A percentile compares a stretch with the other conserved stretches of the same genome.
Evolutionary conservation across 2,888 invertebrate species (phyloP).

Genomic region (Electrophaes corylata): DNA sequence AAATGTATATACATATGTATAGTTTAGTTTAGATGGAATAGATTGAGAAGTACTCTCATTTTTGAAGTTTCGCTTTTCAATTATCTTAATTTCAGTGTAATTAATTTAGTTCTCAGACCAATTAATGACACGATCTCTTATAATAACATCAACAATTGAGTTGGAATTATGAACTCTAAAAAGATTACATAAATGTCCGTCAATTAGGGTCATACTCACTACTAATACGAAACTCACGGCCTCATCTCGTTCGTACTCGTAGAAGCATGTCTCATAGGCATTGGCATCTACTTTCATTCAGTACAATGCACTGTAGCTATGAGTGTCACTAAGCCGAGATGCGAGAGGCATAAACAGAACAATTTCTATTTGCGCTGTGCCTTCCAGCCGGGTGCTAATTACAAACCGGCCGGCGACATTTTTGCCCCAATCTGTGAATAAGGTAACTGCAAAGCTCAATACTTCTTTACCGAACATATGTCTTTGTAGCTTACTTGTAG

Average conservation of each 20-base stretch:
- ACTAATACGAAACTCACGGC: background rate
- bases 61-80: no score
- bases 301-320: slow-evolving; percentile 53
- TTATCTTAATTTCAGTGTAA: background rate
- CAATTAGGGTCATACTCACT: background rate
- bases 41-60: no score
- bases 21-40: no score
- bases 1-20: no score
- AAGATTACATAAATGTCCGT: background rate
- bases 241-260: no score
- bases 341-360: slow-evolving; percentile 56
- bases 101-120: background rate
- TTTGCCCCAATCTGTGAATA: slow-evolving; percentile 44
- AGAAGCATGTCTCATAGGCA: background rate
- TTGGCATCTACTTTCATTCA: slow-evolving; percentile 37
- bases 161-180: background rate
- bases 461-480: background rate
- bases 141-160: background rate
- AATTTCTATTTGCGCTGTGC: slow-evolving; percentile 61
- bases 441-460: background rate
- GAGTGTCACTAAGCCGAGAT: slow-evolving; percentile 47
- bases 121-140: background rate
- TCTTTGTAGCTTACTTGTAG: background rate
- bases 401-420: slow-evolving; percentile 57
- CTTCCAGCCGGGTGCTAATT: slow-evolving; percentile 64